A percentile compares a stretch with the other conserved stretches of the same genome.
These are phyloP conservation scores for Gymnothorax javanicus DNA, from an alignment of 2,797 vertebrate genomes.

Conservation along the genomic window DNA sequence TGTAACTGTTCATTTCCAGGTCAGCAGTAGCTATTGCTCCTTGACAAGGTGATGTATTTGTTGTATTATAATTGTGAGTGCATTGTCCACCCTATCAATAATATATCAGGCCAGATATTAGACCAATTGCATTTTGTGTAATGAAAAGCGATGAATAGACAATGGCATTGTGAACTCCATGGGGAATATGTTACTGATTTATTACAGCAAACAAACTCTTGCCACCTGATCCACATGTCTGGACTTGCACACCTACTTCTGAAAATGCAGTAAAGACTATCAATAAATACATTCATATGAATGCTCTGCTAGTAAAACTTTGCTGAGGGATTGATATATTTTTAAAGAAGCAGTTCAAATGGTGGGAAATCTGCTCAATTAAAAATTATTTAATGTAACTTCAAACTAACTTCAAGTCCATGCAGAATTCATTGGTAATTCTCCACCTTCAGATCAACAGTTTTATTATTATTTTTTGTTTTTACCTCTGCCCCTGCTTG, in stretches of 20 bases:
- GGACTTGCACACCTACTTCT: background rate
- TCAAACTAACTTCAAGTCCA: background rate
- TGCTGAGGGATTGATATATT: background rate
- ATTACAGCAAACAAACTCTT: background rate
- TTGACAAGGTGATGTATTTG: background rate
- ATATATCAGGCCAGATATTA: background rate
- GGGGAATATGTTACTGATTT: background rate
- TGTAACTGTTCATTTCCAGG: background rate
- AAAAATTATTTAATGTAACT: background rate
- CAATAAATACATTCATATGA: background rate
- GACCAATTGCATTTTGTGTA: too few species aligned
- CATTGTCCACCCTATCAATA: background rate
- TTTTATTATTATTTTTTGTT: background rate
- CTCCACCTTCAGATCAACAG: background rate
- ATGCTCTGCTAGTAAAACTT: background rate
- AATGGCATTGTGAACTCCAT: background rate
- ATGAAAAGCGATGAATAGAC: background rate
- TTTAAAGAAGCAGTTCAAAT: background rate
- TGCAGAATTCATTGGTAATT: background rate
- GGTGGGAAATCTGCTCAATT: too few species aligned
- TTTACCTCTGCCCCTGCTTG: too few species aligned
- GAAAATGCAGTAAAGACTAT: background rate
- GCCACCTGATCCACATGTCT: conserved; percentile 6
- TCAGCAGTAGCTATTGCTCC: background rate
- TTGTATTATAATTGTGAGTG: background rate